Conservation (phyloP, 2,113 vertebrate genomes). For the Cheilinus undulatus region DNA sequence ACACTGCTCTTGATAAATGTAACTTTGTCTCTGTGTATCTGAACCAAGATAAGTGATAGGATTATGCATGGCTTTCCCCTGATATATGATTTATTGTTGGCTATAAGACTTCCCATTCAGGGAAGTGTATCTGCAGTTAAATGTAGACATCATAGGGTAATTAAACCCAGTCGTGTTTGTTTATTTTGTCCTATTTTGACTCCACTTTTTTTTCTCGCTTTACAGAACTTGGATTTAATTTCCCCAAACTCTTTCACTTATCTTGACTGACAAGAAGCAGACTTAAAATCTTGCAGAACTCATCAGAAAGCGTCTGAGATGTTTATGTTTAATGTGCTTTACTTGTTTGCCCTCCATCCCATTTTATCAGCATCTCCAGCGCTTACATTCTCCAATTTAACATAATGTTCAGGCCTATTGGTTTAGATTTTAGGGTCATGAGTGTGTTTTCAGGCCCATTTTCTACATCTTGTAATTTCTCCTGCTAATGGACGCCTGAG, state of each 20-base stretch:
- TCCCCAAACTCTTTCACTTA: neutral
- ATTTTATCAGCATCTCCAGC: slow-evolving; percentile 24
- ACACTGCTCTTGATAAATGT: neutral
- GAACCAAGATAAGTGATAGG: neutral
- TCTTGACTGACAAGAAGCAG: neutral
- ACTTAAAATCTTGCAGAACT: slow-evolving; percentile 6
- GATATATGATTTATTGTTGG: too few species aligned
- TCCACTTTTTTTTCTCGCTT: neutral
- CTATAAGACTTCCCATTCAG: too few species aligned
- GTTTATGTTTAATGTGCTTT: neutral
- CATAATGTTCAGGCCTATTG: slow-evolving; percentile 30
- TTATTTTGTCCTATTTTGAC: neutral
- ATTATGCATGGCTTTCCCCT: neutral
- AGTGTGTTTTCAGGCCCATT: slow-evolving; percentile 39
- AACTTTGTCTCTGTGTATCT: neutral
- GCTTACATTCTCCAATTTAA: neutral
- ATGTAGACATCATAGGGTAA: too few species aligned
- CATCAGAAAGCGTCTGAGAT: slow-evolving; percentile 11
- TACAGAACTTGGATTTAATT: neutral
- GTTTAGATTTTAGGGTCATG: slow-evolving; percentile 44
- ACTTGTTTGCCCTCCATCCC: slow-evolving; percentile 1
- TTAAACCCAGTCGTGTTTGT: too few species aligned
- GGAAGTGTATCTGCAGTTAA: neutral
- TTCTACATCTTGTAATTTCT: slow-evolving; percentile 61
- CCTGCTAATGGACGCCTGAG: slow-evolving; percentile 66